These are phyloP conservation scores for Martes martes DNA, from an alignment of 2,113 vertebrate species.

Conservation along the genomic window DNA sequence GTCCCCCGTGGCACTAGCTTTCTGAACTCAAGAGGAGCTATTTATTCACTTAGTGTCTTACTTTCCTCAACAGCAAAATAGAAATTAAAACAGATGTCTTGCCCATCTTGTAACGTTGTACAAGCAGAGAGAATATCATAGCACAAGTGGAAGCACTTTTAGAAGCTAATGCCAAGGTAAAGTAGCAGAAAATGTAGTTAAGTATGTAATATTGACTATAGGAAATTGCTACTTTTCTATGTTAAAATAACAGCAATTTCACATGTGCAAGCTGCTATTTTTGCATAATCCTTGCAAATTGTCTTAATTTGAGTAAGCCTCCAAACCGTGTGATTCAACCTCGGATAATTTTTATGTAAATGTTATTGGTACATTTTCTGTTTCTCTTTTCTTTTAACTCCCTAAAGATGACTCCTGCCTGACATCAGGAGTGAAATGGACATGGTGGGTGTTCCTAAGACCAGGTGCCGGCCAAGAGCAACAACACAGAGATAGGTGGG, in stretches of 20 bases:
- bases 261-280: neutral
- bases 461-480: neutral
- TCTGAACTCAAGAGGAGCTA: slow-evolving; percentile 33
- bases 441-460: neutral
- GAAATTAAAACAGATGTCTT: neutral
- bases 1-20: neutral
- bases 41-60: neutral
- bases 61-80: neutral
- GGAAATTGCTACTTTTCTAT: neutral
- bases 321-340: neutral
- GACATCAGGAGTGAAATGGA: neutral
- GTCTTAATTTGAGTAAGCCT: slow-evolving; percentile 18
- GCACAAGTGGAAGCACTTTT: neutral
- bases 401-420: neutral
- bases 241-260: neutral
- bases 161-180: slow-evolving; percentile 4
- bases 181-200: neutral
- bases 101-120: neutral
- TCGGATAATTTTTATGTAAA: neutral
- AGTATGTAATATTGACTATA: neutral
- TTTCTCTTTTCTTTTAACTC: neutral
- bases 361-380: neutral
- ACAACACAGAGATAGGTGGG: neutral
- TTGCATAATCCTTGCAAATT: slow-evolving; percentile 9
- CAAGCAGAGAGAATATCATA: neutral